phyloP scores from a whole-genome alignment of 2,888 invertebrate genomes.

The Oligia strigilis region DNA sequence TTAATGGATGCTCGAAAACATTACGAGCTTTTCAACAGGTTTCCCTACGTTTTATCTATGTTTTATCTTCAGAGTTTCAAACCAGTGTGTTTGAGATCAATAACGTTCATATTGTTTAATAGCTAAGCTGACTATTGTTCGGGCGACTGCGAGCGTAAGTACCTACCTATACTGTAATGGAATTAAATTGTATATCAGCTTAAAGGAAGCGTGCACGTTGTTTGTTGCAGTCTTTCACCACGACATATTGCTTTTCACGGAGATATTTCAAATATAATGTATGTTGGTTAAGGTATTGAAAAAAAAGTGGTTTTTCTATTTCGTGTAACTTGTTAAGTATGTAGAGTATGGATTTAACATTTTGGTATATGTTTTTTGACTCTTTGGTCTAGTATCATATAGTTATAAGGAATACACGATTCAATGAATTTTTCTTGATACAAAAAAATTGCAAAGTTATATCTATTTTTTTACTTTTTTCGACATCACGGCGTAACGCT shows the following conservation, averaged over 20 bases:
- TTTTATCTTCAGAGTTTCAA: conserved; percentile 12
- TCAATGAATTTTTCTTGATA: too few relatives aligned
- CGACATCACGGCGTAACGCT: too few relatives aligned
- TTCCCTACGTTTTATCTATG: not conserved
- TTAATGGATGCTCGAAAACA: conserved; percentile 1
- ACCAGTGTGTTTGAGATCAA: conserved; percentile 54
- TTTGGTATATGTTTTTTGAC: too few relatives aligned
- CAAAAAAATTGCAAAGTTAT: too few relatives aligned
- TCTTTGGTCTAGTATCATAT: too few relatives aligned
- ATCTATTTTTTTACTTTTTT: too few relatives aligned
- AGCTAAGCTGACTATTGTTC: conserved; percentile 76
- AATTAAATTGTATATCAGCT: conserved; percentile 77
- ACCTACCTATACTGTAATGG: conserved; percentile 68
- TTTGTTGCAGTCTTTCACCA: conserved; percentile 51
- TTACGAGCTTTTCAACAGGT: conserved; percentile 8
- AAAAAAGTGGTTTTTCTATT: too few relatives aligned
- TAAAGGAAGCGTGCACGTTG: conserved; percentile 63
- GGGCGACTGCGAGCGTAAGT: conserved; percentile 63
- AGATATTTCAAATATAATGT: conserved; percentile 18
- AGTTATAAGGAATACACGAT: too few relatives aligned
- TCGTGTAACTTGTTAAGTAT: too few relatives aligned
- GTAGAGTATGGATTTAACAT: too few relatives aligned
- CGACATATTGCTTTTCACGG: conserved; percentile 27
- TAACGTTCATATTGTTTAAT: conserved; percentile 72
- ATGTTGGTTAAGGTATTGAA: not conserved